Percentiles rank a stretch among this genome's conserved stretches.
These are phyloP conservation scores for Machimus rusticus DNA, from an alignment of 2,888 invertebrate genomes.

Conservation along the genomic window DNA sequence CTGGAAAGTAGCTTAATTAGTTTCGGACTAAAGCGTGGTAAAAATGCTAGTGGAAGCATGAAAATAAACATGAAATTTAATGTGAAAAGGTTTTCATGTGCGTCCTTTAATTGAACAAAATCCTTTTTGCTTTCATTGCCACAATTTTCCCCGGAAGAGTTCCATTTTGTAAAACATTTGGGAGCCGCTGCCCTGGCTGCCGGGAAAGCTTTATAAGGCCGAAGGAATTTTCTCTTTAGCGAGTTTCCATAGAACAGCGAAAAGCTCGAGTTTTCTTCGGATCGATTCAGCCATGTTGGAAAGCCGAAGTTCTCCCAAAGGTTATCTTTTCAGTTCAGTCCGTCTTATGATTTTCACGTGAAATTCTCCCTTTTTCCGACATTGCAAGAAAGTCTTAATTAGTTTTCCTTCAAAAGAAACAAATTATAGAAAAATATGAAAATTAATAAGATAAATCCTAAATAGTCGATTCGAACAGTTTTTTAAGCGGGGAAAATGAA, in stretches of 20 bases:
- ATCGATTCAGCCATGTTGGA: constrained; percentile 51
- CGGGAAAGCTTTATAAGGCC: background rate
- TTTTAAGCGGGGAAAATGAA: background rate
- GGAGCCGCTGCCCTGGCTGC: background rate
- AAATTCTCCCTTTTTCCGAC: constrained; percentile 39
- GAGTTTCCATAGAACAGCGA: background rate
- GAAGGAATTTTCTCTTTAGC: background rate
- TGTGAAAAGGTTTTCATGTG: background rate
- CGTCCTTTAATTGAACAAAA: background rate
- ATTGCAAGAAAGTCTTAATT: background rate
- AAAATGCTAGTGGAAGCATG: background rate
- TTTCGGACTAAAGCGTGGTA: too few relatives aligned
- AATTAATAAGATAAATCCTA: background rate
- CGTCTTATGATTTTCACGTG: constrained; percentile 48
- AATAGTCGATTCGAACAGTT: background rate
- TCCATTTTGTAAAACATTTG: background rate
- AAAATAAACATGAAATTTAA: background rate
- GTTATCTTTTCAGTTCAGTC: constrained; percentile 48
- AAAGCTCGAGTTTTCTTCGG: constrained; percentile 36
- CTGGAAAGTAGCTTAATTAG: too few relatives aligned
- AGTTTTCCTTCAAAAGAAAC: background rate
- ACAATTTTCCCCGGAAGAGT: background rate
- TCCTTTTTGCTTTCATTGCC: background rate
- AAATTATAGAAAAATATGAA: background rate
- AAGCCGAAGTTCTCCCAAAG: constrained; percentile 35